Evolutionary conservation across 2,888 invertebrate species (phyloP).

Genomic region (Pelosia muscerda): DNA sequence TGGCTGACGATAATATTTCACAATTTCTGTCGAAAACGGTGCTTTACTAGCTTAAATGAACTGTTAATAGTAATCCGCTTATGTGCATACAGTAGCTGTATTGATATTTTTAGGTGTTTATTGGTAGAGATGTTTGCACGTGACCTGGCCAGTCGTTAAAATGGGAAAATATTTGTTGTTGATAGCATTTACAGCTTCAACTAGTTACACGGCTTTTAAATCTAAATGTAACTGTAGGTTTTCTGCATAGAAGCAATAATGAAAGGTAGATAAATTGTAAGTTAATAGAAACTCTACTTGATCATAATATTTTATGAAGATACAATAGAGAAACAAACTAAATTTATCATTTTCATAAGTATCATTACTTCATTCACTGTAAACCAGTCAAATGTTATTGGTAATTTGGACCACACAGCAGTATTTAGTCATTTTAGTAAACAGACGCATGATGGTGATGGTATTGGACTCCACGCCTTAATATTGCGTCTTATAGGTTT

Average conservation of each 20-base stretch:
- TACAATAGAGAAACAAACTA: too few relatives aligned
- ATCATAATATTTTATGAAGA: background rate
- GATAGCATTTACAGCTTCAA: background rate
- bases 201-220: background rate
- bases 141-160: slow-evolving; percentile 36
- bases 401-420: background rate
- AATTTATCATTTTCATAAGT: background rate
- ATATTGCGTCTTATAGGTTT: background rate
- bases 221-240: background rate
- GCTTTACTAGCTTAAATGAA: slow-evolving; percentile 34
- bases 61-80: slow-evolving; percentile 45
- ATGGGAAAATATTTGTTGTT: slow-evolving; percentile 13
- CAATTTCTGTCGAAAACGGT: slow-evolving; percentile 36
- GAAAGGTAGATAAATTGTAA: background rate
- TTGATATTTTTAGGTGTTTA: slow-evolving; percentile 28
- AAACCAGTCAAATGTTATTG: background rate
- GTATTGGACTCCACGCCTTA: background rate
- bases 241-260: background rate
- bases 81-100: slow-evolving; percentile 29
- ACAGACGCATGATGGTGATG: background rate
- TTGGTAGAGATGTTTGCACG: slow-evolving; percentile 27
- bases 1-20: slow-evolving; percentile 38
- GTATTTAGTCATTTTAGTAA: background rate
- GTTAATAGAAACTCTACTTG: background rate
- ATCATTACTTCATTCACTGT: background rate